Conservation (phyloP, 2,888 invertebrate species). For the Octonoba sinensis region DNA sequence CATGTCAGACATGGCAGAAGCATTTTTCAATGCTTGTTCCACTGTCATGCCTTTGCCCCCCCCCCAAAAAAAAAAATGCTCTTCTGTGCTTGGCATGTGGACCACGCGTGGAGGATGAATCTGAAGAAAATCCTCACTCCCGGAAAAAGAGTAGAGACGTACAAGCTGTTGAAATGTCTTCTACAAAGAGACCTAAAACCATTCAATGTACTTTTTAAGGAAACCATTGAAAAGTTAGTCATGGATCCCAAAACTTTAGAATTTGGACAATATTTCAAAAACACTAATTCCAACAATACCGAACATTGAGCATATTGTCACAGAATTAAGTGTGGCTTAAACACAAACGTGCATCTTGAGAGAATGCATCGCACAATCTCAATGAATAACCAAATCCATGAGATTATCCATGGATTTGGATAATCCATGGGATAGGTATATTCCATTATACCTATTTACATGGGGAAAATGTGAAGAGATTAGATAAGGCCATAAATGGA, state of each 20-base stretch:
- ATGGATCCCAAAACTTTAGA: not conserved
- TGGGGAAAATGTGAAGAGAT: not conserved
- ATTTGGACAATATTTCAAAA: not conserved
- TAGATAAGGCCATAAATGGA: constrained; percentile 1
- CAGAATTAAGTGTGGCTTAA: no score
- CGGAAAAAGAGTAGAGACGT: not conserved
- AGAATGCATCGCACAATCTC: no score
- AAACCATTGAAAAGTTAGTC: no score
- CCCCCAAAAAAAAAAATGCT: constrained; percentile 19
- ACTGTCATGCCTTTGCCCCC: constrained; percentile 10
- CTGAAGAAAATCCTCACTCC: not conserved
- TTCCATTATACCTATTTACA: not conserved
- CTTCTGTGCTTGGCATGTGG: constrained; percentile 58
- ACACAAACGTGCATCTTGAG: no score
- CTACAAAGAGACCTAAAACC: not conserved
- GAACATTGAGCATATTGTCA: constrained; percentile 5
- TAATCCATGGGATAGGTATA: no score
- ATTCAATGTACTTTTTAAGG: not conserved
- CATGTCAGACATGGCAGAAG: constrained; percentile 61
- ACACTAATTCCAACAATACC: not conserved
- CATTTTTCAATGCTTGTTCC: constrained; percentile 55
- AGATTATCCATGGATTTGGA: no score
- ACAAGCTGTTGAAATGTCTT: not conserved
- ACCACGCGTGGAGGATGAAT: constrained; percentile 11
- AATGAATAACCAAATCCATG: no score